These are phyloP conservation scores for Drosophila chauvacae DNA, from an alignment of 1,140 invertebrate species.

Conservation along the genomic window DNA sequence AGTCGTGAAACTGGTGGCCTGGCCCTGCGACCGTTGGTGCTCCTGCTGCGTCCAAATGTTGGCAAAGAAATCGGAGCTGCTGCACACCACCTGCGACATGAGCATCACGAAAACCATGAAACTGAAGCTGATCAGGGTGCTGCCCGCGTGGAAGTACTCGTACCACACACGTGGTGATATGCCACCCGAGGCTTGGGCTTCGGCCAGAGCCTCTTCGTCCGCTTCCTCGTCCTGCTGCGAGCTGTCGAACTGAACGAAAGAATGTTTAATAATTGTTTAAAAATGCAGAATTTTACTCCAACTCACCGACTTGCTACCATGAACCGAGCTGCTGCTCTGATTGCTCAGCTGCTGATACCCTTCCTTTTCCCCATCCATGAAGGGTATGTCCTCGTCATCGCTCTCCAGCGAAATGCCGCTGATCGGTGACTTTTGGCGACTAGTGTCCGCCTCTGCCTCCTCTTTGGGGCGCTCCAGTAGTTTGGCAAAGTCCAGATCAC, in stretches of 20 bases:
- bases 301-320: slow-evolving; percentile 74
- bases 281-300: background rate
- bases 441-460: slow-evolving; percentile 40
- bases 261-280: background rate
- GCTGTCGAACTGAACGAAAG: slow-evolving; percentile 34
- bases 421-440: slow-evolving; percentile 63
- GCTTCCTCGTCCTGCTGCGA: slow-evolving; percentile 57
- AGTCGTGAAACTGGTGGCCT: slow-evolving; percentile 66
- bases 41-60: slow-evolving; percentile 89
- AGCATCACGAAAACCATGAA: slow-evolving; percentile 87
- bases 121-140: slow-evolving; percentile 86
- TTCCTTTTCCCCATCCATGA: slow-evolving; percentile 74
- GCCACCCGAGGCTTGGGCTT: slow-evolving; percentile 86
- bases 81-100: slow-evolving; percentile 89
- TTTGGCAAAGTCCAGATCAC: slow-evolving; percentile 86
- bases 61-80: slow-evolving; percentile 92
- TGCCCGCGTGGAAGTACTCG: slow-evolving; percentile 89
- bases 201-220: slow-evolving; percentile 84
- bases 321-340: slow-evolving; percentile 50
- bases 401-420: slow-evolving; percentile 51
- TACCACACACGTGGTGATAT: slow-evolving; percentile 87
- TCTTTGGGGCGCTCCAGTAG: slow-evolving; percentile 84
- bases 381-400: slow-evolving; percentile 84
- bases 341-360: slow-evolving; percentile 75
- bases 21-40: slow-evolving; percentile 68